Conservation (phyloP, 2,113 vertebrate species). For the Halichoerus grypus region DNA sequence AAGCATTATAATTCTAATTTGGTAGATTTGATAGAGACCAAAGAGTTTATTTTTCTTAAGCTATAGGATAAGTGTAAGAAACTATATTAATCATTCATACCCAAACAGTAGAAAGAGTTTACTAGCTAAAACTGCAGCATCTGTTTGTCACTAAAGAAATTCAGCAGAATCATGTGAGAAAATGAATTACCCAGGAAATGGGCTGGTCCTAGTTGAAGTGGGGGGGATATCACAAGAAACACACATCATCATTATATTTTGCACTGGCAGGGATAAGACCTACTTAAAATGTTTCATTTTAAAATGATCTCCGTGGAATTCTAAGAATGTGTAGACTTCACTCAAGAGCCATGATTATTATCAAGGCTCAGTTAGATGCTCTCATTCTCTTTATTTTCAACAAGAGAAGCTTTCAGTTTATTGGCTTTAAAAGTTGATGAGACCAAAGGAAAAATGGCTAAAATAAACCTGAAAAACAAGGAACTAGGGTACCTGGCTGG, state of each 20-base stretch:
- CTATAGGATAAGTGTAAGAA: neutral
- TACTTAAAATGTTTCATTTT: slow-evolving; percentile 52
- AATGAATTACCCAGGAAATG: neutral
- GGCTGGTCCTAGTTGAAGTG: neutral
- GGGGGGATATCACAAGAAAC: neutral
- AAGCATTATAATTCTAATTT: neutral
- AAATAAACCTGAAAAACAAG: slow-evolving; percentile 3
- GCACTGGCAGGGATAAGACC: neutral
- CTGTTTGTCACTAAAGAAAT: neutral
- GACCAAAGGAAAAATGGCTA: neutral
- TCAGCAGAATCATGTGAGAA: slow-evolving; percentile 21
- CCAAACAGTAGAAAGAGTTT: neutral
- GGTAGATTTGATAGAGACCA: neutral
- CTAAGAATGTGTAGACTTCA: neutral
- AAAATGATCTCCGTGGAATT: neutral
- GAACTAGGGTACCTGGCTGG: neutral
- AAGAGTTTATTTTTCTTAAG: neutral
- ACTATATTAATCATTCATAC: neutral
- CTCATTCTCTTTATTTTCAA: neutral
- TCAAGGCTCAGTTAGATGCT: neutral
- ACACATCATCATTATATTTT: neutral
- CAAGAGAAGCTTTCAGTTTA: neutral
- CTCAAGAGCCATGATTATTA: neutral
- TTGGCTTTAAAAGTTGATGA: neutral
- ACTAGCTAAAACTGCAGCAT: neutral